phyloP scores from a whole-genome alignment of 2,113 vertebrate species.

The Campylomormyrus numenius region DNA sequence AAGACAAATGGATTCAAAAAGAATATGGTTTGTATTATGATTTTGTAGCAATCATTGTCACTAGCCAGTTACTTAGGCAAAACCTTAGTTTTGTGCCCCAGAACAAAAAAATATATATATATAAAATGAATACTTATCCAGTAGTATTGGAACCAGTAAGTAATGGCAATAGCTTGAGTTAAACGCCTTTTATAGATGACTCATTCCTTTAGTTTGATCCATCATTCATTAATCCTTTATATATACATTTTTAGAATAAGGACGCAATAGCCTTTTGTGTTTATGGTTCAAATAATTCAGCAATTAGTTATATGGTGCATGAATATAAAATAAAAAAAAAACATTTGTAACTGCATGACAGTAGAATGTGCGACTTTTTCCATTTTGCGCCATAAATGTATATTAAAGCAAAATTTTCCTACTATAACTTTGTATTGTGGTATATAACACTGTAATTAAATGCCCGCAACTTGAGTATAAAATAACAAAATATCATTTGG shows the following conservation, averaged over 20 bases:
- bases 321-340: background rate
- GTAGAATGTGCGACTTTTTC: background rate
- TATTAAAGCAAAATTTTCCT: background rate
- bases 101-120: background rate
- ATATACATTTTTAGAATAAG: background rate
- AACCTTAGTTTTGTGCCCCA: background rate
- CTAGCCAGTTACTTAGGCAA: background rate
- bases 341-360: background rate
- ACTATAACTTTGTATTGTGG: background rate
- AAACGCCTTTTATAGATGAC: background rate
- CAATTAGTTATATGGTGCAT: background rate
- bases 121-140: slow-evolving; percentile 10
- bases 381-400: background rate
- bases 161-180: background rate
- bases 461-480: background rate
- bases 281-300: background rate
- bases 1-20: background rate
- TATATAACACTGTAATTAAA: background rate
- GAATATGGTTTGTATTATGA: background rate
- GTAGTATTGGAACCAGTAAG: background rate
- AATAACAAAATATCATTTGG: background rate
- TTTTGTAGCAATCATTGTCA: background rate
- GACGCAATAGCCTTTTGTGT: background rate
- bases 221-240: background rate
- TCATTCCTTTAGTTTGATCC: too few relatives aligned